These are phyloP conservation scores for Heterodera filipjevi DNA, from an alignment of 2,888 invertebrate genomes.

Conservation along the genomic window DNA sequence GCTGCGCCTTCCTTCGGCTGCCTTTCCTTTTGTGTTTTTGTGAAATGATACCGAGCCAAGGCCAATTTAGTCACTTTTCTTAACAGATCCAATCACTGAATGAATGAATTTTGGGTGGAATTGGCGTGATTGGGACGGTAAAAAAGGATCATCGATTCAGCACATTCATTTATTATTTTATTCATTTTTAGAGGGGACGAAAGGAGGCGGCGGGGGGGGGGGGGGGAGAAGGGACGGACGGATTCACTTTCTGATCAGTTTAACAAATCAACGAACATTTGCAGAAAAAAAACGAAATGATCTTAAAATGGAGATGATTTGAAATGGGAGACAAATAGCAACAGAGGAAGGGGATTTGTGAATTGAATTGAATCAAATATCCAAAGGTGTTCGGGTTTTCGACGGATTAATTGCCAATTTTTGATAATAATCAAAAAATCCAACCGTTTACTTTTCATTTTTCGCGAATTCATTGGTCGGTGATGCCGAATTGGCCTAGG, in stretches of 20 bases:
- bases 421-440: too few relatives aligned
- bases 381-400: too few relatives aligned
- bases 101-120: conserved; percentile 1
- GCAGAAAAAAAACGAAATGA: not conserved
- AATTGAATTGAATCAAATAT: not conserved
- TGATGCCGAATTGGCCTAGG: not conserved
- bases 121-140: not conserved
- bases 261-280: not conserved
- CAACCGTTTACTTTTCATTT: not conserved
- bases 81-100: not conserved
- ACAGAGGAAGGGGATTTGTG: not conserved
- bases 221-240: not conserved
- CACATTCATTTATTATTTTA: not conserved
- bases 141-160: not conserved
- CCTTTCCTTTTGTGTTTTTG: not conserved
- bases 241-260: not conserved
- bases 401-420: not conserved
- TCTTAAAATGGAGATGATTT: not conserved
- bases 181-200: too few relatives aligned
- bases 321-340: not conserved
- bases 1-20: not conserved
- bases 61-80: not conserved
- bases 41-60: not conserved
- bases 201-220: too few relatives aligned
- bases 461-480: not conserved